Base-by-base conservation (phyloP, 2,888 invertebrate genomes). In the Argyresthia goedartella region DNA sequence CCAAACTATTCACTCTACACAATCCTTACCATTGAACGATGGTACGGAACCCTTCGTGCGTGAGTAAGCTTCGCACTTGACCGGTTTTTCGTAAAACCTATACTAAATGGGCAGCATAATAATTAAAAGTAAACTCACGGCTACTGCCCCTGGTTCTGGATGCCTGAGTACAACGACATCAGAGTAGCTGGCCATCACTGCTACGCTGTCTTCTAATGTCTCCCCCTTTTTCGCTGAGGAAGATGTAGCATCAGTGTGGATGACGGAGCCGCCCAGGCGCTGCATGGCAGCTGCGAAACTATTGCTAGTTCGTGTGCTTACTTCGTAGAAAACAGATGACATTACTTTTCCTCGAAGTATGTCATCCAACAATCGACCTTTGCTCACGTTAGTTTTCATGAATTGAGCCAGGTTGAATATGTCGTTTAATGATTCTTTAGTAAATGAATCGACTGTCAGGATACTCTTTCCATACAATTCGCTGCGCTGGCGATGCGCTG, bases 271-370 rank as follows among this genome's bases (percentile, higher is more conserved):
- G 8, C 99, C 99, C 6, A 99, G 89, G 57, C 98, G 89, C 72
- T 96, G 94, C 97, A 99, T 98, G 0, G 99, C 99, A 0, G 96
- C 95, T 0, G 95, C 90, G 84, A 99, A 99, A 71, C 98, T 99
- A 73, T 96, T 95, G 63, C 94, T 93, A 0, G 99, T 99, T 55
- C 99, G 89, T 0, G 99, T 99, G 71, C 98, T 98, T 0, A 93
- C 97, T 89, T 99, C 99, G 78, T 97, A 99, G 79, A 99, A 99
- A 69, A 99, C 91, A 0, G 95, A 95, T 3, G 97, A 95, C 95
- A 99, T 94, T 3, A 98, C 89, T 87, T 97, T 97, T 43, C 98
- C 98, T 73, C 91, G 92, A 41, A 98, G 81, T 57, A 98, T 90
- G 67, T 97, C 94, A 71, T 96, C 95, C 49, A 98, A 76, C 0